Conservation (phyloP, 2,888 invertebrate genomes). For the Ypsolopha sequella region DNA sequence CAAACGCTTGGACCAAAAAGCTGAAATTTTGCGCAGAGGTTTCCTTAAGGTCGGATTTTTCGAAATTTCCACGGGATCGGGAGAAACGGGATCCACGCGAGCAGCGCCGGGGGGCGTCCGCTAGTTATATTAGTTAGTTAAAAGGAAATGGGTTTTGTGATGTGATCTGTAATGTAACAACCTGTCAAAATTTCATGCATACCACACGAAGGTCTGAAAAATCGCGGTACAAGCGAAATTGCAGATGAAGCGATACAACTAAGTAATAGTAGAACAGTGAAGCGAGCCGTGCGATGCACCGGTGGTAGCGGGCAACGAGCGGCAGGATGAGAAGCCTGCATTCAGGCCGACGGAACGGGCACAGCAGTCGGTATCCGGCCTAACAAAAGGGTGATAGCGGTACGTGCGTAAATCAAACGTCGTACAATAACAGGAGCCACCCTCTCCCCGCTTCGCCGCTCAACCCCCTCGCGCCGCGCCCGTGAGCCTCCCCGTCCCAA, state of each 20-base stretch:
- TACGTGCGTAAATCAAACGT: slow-evolving; percentile 69
- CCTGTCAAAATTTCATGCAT: background rate
- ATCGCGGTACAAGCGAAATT: too few relatives aligned
- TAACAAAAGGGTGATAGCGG: slow-evolving; percentile 69
- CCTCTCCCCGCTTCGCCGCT: slow-evolving; percentile 37
- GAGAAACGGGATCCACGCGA: too few relatives aligned
- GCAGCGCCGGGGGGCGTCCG: too few relatives aligned
- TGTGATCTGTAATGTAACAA: background rate
- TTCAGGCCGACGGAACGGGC: slow-evolving; percentile 49
- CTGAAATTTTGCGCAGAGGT: too few relatives aligned
- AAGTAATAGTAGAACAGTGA: background rate
- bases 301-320: slow-evolving; percentile 2
- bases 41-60: too few relatives aligned
- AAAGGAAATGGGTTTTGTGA: background rate
- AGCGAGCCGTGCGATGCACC: background rate
- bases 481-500: slow-evolving; percentile 33
- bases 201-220: background rate
- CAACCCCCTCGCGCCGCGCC: slow-evolving; percentile 35
- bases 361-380: slow-evolving; percentile 61
- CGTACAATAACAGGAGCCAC: slow-evolving; percentile 63
- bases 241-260: background rate
- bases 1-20: too few relatives aligned
- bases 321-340: slow-evolving; percentile 23
- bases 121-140: too few relatives aligned
- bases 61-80: too few relatives aligned